phyloP scores from a whole-genome alignment of 2,113 vertebrate species.

The Seriola rivoliana region DNA sequence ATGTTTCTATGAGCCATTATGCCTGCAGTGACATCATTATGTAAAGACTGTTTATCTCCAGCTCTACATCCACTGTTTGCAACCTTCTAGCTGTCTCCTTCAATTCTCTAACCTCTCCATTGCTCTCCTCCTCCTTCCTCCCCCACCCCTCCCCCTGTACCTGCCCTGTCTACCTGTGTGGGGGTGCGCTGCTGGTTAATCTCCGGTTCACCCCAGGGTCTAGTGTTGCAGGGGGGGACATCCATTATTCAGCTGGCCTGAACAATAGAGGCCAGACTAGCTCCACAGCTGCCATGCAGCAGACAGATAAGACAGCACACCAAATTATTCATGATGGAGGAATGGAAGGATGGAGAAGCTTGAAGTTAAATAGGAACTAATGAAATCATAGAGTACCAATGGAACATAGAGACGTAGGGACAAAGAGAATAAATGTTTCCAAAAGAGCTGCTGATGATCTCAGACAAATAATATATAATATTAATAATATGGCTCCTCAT shows the following conservation, averaged over 20 bases:
- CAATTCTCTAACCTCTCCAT: conserved; percentile 4
- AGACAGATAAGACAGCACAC: conserved; percentile 71
- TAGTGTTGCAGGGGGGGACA: conserved; percentile 80
- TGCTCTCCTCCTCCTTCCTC: not conserved
- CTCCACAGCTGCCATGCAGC: conserved; percentile 78
- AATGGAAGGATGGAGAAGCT: conserved; percentile 64
- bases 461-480: not conserved
- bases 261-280: conserved; percentile 78
- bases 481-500: not conserved
- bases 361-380: conserved; percentile 59
- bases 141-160: conserved; percentile 1
- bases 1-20: not conserved
- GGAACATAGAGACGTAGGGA: conserved; percentile 10
- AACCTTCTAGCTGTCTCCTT: conserved; percentile 16
- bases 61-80: not conserved
- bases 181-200: conserved; percentile 63
- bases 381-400: conserved; percentile 69
- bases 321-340: conserved; percentile 86
- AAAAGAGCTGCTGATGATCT: not conserved
- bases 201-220: conserved; percentile 79
- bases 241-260: conserved; percentile 82
- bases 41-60: not conserved
- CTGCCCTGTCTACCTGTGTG: conserved; percentile 50
- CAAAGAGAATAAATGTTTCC: conserved; percentile 9
- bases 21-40: not conserved